Percentiles rank a stretch among this genome's conserved stretches.
Evolutionary conservation across 2,888 invertebrate genomes (phyloP).

Genomic region (Tenthredo distinguenda): DNA sequence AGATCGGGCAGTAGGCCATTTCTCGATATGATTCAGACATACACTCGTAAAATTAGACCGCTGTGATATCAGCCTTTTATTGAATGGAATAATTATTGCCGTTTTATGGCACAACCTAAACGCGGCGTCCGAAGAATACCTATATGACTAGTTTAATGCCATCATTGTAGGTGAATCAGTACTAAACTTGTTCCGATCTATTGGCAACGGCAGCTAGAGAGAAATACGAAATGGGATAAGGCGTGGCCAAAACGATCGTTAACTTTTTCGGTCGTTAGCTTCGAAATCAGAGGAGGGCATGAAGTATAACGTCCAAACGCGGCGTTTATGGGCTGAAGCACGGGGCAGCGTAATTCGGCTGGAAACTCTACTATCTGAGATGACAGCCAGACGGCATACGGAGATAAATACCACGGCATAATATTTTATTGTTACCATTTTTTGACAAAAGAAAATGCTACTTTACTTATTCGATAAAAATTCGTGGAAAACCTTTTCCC

Average conservation of each 20-base stretch:
- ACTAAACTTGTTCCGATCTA: conserved; percentile 18
- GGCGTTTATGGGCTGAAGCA: conserved; percentile 17
- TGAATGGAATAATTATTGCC: not conserved
- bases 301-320: conserved; percentile 6
- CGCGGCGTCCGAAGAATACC: not conserved
- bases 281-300: conserved; percentile 28
- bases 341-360: conserved; percentile 18
- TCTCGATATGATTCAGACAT: not conserved
- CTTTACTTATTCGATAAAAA: conserved; percentile 10
- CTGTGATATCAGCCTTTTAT: not conserved
- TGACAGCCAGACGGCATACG: conserved; percentile 13
- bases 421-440: conserved; percentile 20
- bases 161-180: conserved; percentile 3
- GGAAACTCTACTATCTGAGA: conserved; percentile 19
- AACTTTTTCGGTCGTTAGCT: conserved; percentile 42
- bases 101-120: not conserved
- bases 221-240: conserved; percentile 25
- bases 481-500: not conserved
- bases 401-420: not conserved
- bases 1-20: not conserved
- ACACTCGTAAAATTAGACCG: too few species aligned
- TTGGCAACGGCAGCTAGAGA: not conserved
- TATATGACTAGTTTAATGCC: not conserved
- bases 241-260: conserved; percentile 38
- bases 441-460: conserved; percentile 4